phyloP scores from a whole-genome alignment of 2,797 vertebrate genomes.

The Pelobates cultripes region DNA sequence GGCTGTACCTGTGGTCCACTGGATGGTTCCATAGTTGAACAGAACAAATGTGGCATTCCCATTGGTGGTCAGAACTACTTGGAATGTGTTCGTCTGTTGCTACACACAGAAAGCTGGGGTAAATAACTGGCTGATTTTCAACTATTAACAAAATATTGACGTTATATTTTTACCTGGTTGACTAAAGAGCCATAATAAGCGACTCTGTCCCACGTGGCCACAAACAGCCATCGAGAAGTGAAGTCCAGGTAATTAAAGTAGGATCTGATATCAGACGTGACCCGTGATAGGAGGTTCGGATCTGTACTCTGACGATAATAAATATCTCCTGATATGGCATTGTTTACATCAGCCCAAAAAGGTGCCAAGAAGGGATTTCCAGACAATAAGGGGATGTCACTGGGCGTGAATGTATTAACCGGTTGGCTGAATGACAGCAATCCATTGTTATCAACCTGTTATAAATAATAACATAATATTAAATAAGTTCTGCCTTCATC shows the following conservation, averaged over 20 bases:
- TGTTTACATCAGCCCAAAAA: constrained; percentile 46
- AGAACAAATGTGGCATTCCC: not conserved
- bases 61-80: constrained; percentile 4
- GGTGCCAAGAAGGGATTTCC: constrained; percentile 33
- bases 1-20: constrained; percentile 4
- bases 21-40: constrained; percentile 11
- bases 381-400: constrained; percentile 1
- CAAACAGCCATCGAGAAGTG: constrained; percentile 3
- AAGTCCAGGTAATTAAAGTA: constrained; percentile 8
- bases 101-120: no score
- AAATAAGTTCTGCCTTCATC: no score
- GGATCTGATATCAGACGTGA: constrained; percentile 16
- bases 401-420: not conserved
- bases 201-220: not conserved
- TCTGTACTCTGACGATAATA: constrained; percentile 24
- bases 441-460: not conserved
- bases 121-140: not conserved
- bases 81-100: constrained; percentile 3
- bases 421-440: constrained; percentile 7
- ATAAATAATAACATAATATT: no score
- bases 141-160: not conserved
- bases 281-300: not conserved
- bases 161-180: not conserved
- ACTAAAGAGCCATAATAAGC: not conserved
- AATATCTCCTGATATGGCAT: not conserved